phyloP scores from a whole-genome alignment of 2,888 invertebrate species.

The Andrena dorsata region DNA sequence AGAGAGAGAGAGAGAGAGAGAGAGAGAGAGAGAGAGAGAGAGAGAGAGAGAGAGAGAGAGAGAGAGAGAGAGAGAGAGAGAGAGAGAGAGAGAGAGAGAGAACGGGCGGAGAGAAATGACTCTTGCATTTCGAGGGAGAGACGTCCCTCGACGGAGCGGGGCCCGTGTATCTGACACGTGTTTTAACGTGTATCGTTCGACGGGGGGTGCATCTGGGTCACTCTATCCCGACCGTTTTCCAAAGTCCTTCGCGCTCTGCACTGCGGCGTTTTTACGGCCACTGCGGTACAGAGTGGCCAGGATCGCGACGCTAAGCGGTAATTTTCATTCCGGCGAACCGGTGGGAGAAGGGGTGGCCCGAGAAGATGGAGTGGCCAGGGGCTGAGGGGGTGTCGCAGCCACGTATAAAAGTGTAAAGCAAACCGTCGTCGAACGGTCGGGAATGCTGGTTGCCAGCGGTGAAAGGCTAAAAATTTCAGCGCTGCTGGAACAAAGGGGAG shows the following conservation, averaged over 20 bases:
- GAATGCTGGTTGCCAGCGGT: conserved; percentile 7
- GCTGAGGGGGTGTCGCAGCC: neutral
- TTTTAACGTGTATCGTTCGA: conserved; percentile 60
- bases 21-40: neutral
- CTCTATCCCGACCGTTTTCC: conserved; percentile 51
- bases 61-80: neutral
- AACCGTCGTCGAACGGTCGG: conserved; percentile 24
- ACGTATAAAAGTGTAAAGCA: conserved; percentile 33
- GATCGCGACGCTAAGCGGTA: conserved; percentile 26
- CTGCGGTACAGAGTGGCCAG: conserved; percentile 45
- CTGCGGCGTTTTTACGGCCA: conserved; percentile 60
- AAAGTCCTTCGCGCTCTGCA: conserved; percentile 51
- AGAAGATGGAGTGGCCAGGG: neutral
- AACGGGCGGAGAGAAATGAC: conserved; percentile 32
- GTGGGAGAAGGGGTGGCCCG: neutral
- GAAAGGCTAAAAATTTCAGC: conserved; percentile 37
- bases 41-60: neutral
- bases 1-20: neutral
- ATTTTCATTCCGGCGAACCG: conserved; percentile 20
- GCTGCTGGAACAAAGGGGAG: neutral
- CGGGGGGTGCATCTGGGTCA: conserved; percentile 60
- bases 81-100: neutral
- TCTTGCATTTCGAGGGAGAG: conserved; percentile 1
- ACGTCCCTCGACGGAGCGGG: conserved; percentile 10
- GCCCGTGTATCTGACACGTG: conserved; percentile 58